Evolutionary conservation across 2,113 vertebrate species (phyloP).

Genomic region (Dipodomys spectabilis): DNA sequence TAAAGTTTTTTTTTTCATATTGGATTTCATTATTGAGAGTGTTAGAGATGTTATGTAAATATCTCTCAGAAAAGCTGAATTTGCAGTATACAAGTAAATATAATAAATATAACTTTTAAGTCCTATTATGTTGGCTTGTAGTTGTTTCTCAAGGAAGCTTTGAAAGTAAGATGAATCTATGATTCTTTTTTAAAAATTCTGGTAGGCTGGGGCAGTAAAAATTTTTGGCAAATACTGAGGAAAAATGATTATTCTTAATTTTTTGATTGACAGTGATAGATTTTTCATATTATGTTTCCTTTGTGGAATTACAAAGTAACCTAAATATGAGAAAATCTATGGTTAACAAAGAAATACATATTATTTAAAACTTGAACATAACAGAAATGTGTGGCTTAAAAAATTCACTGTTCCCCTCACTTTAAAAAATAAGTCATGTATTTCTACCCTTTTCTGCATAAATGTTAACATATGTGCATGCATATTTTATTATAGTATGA

Average conservation of each 20-base stretch:
- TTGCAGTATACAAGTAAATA: neutral
- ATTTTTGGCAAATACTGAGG: neutral
- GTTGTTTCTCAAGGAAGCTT: constrained; percentile 49
- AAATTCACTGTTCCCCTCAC: neutral
- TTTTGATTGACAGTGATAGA: neutral
- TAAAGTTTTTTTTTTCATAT: neutral
- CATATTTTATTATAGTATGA: constrained; percentile 54
- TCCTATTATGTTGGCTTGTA: neutral
- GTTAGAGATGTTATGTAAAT: constrained; percentile 34
- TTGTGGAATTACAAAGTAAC: constrained; percentile 46
- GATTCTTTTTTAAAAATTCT: neutral
- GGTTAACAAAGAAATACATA: neutral
- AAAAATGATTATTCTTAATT: constrained; percentile 22
- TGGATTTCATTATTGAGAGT: constrained; percentile 21
- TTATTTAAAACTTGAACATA: constrained; percentile 7
- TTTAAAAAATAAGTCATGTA: constrained; percentile 46
- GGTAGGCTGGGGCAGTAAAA: constrained; percentile 2
- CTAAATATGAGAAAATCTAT: neutral
- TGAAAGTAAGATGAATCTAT: constrained; percentile 27
- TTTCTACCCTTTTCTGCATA: constrained; percentile 11
- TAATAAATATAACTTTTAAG: neutral
- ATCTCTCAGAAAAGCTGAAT: constrained; percentile 22
- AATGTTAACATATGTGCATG: constrained; percentile 37
- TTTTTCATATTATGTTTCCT: neutral
- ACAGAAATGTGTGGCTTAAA: constrained; percentile 27